These are phyloP conservation scores for Lophius piscatorius DNA, from an alignment of 2,113 vertebrate genomes.

Conservation along the genomic window DNA sequence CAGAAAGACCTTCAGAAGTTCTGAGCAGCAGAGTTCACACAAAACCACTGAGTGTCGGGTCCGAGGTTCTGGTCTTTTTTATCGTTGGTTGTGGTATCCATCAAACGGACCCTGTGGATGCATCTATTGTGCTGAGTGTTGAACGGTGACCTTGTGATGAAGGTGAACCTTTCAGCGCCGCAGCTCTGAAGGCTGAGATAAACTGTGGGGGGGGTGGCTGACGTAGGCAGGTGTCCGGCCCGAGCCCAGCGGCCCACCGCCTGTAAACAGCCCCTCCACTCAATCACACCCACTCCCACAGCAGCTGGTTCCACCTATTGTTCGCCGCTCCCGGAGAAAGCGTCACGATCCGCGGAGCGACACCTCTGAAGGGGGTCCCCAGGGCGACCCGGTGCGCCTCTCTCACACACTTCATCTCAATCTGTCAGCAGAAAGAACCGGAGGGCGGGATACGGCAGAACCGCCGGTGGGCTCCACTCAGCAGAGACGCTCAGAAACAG, in stretches of 20 bases:
- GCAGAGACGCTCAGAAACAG: not conserved
- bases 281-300: conserved; percentile 56
- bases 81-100: too few species aligned
- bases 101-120: conserved; percentile 6
- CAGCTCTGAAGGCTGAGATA: conserved; percentile 12
- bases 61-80: too few species aligned
- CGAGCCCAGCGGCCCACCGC: conserved; percentile 19
- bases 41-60: too few species aligned
- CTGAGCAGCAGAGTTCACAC: too few species aligned
- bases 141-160: conserved; percentile 15
- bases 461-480: not conserved
- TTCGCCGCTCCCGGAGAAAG: conserved; percentile 54
- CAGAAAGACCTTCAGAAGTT: too few species aligned
- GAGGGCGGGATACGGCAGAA: not conserved
- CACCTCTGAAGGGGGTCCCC: conserved; percentile 69
- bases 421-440: not conserved
- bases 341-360: conserved; percentile 52
- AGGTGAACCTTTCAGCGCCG: conserved; percentile 13
- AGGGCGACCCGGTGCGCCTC: conserved; percentile 38
- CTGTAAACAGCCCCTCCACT: conserved; percentile 68
- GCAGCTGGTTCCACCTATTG: conserved; percentile 82
- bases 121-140: conserved; percentile 28
- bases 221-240: conserved; percentile 45
- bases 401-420: conserved; percentile 60
- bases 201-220: conserved; percentile 28